Evolutionary conservation across 2,113 vertebrate genomes (phyloP).

Genomic region (Alethe castanea): DNA sequence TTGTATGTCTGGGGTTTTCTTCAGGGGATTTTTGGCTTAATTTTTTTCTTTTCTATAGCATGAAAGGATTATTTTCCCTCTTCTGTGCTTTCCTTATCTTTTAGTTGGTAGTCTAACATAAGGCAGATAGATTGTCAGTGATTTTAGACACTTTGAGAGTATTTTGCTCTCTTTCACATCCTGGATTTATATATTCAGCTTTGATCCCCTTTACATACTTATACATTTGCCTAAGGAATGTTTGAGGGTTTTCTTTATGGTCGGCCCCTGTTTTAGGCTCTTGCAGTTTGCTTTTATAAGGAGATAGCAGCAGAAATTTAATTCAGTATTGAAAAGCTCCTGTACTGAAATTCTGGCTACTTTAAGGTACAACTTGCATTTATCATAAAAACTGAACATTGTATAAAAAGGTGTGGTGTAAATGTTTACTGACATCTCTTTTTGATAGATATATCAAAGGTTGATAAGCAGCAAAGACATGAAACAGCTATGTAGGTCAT

Average conservation of each 20-base stretch:
- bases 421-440: neutral
- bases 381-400: neutral
- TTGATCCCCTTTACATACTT: neutral
- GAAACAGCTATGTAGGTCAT: neutral
- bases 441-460: neutral
- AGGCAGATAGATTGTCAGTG: neutral
- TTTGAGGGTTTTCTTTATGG: neutral
- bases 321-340: neutral
- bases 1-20: neutral
- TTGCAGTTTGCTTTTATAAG: neutral
- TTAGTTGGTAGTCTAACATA: neutral
- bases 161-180: neutral
- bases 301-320: neutral
- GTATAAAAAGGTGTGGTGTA: neutral
- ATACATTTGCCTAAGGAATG: neutral
- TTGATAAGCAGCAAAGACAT: neutral
- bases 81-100: neutral
- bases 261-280: neutral
- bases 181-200: neutral
- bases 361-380: neutral
- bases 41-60: neutral
- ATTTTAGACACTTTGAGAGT: neutral
- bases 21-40: neutral
- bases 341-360: neutral
- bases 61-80: neutral